These are phyloP conservation scores for Nyctereutes procyonoides DNA, from an alignment of 2,113 vertebrate species.

Conservation along the genomic window DNA sequence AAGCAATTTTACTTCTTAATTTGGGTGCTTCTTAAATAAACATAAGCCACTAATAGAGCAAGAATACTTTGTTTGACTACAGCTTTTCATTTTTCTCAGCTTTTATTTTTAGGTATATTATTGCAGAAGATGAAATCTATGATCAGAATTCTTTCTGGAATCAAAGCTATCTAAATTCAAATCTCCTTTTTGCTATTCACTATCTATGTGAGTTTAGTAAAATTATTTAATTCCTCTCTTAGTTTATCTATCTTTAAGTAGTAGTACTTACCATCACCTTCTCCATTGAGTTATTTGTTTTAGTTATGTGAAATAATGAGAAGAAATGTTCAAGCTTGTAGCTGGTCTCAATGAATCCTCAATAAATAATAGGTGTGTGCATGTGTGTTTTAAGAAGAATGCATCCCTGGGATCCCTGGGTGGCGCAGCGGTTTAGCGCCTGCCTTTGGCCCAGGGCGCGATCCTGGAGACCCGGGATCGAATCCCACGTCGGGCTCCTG, in stretches of 20 bases:
- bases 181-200: neutral
- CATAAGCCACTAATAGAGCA: neutral
- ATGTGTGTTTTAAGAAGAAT: neutral
- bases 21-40: neutral
- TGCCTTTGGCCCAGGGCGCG: too few species aligned
- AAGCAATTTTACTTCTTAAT: constrained; percentile 11
- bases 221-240: neutral
- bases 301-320: neutral
- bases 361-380: neutral
- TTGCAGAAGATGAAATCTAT: neutral
- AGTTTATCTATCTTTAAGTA: neutral
- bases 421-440: too few species aligned
- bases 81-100: neutral
- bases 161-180: neutral
- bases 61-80: neutral
- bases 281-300: neutral
- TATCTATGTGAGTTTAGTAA: neutral
- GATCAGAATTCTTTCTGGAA: neutral
- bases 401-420: too few species aligned
- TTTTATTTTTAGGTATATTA: neutral
- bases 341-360: neutral
- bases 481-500: too few species aligned
- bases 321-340: neutral
- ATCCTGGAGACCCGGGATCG: too few species aligned
- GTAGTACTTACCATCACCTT: neutral